Evolutionary conservation across 2,888 invertebrate species (phyloP), one percentile per base, ranked within the genome.

Genomic region (Oegoconia quadripuncta): DNA sequence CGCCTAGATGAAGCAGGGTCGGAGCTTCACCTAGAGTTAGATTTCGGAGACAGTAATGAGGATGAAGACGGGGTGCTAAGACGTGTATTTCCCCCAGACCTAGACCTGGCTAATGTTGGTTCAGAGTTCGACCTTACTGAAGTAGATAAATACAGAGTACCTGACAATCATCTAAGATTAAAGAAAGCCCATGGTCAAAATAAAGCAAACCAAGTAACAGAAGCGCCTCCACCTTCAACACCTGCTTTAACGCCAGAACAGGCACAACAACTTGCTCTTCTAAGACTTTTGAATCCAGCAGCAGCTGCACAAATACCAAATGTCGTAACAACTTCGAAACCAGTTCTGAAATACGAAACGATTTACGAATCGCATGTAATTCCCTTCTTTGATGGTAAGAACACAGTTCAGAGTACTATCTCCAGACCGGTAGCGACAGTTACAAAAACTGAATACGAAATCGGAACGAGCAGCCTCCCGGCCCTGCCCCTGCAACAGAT

Each of bases 1-100:
- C 92, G 93, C 40, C 88, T 97, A 29, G 96, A 96, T 60, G 96
- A 96, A 74, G 96, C 96, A 9, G 96, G 96, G 3, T 95, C 95
- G 2, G 95, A 96, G 75, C 74, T 96, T 13, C 94, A 95, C 68
- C 78, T 96, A 28, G 96, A 96, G 64, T 87, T 96, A 33, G 96
- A 96, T 59, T 95, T 95, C 51, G 95, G 94, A 0, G 95, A 95
- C 55, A 92, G 93, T 44, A 93, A 93, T 53, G 93, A 93, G 50
- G 90, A 90, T 15, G 88, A 89, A 67, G 82, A 89, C 17, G 84
- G 82, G 26, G 74, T 79, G 34, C 69, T 73, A 2, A 74, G 88
- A 26, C 75, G 87, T 11, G 87, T 90, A 0, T 90, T 92, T 49
- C 92, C 92, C 0, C 79, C 90, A 0, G 93, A 93, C 53, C 71